A percentile compares a stretch with the other conserved stretches of the same genome.
Conservation (phyloP, 2,113 vertebrate species). For the Anser cygnoides region DNA sequence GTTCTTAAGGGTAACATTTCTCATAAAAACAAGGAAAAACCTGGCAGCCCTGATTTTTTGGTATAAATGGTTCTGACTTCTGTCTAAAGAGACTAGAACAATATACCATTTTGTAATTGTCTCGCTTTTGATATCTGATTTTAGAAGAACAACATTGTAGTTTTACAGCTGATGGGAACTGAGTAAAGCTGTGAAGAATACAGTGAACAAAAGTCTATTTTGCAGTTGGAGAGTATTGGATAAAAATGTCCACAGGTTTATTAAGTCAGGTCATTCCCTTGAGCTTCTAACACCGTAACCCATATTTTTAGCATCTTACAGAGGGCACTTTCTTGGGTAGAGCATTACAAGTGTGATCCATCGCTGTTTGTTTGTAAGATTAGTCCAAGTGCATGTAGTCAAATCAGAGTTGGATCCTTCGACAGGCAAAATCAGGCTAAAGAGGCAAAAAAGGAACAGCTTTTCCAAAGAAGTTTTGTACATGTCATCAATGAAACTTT, state of each 20-base stretch:
- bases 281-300: neutral
- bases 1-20: neutral
- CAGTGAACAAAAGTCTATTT: neutral
- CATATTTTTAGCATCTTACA: neutral
- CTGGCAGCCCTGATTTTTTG: neutral
- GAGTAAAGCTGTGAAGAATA: neutral
- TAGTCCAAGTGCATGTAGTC: neutral
- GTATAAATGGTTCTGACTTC: neutral
- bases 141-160: neutral
- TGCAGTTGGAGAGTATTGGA: neutral
- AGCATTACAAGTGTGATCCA: neutral
- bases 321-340: neutral
- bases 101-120: neutral
- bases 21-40: neutral
- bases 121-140: neutral
- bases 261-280: neutral
- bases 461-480: neutral
- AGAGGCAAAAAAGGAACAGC: neutral
- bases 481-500: neutral
- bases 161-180: neutral
- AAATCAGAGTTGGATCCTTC: neutral
- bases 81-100: neutral
- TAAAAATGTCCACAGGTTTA: neutral
- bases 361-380: neutral
- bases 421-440: neutral